Percentiles rank a stretch among this genome's conserved stretches.
phyloP scores from a whole-genome alignment of 2,888 invertebrate genomes.

The Thalpophila matura region DNA sequence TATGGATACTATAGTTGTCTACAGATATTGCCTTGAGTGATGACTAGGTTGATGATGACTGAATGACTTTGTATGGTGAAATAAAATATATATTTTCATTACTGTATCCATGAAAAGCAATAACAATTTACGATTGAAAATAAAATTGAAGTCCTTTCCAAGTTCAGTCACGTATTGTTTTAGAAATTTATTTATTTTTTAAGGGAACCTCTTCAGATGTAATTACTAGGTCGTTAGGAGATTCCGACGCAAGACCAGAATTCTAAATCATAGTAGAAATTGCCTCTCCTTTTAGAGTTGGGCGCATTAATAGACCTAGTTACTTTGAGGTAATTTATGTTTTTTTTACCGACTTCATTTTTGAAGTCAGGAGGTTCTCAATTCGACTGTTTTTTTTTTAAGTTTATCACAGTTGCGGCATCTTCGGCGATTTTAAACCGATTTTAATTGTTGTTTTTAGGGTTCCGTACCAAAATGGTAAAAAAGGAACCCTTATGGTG shows the following conservation, averaged over 20 bases:
- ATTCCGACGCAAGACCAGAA: constrained; percentile 68
- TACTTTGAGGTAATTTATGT: neutral
- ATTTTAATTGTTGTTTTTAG: too few relatives aligned
- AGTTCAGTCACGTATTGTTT: constrained; percentile 70
- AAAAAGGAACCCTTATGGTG: too few relatives aligned
- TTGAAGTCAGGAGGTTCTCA: too few relatives aligned
- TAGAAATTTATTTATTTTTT: constrained; percentile 74
- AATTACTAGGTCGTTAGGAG: constrained; percentile 74
- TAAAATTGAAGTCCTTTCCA: constrained; percentile 51
- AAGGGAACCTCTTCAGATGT: constrained; percentile 61
- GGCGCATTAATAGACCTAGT: constrained; percentile 13
- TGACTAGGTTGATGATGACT: too few relatives aligned
- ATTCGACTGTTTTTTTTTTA: too few relatives aligned
- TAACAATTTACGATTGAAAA: constrained; percentile 60
- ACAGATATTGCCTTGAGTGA: too few relatives aligned
- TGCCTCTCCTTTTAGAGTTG: constrained; percentile 29
- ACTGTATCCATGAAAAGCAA: constrained; percentile 42
- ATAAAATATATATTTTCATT: constrained; percentile 45
- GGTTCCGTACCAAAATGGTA: too few relatives aligned
- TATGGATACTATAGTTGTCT: too few relatives aligned
- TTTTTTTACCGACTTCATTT: too few relatives aligned
- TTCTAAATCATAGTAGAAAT: constrained; percentile 52
- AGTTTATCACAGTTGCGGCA: too few relatives aligned
- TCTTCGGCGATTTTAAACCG: too few relatives aligned
- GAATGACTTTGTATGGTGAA: neutral